Conservation (phyloP, 2,113 vertebrate genomes). For the Mesocricetus auratus region DNA sequence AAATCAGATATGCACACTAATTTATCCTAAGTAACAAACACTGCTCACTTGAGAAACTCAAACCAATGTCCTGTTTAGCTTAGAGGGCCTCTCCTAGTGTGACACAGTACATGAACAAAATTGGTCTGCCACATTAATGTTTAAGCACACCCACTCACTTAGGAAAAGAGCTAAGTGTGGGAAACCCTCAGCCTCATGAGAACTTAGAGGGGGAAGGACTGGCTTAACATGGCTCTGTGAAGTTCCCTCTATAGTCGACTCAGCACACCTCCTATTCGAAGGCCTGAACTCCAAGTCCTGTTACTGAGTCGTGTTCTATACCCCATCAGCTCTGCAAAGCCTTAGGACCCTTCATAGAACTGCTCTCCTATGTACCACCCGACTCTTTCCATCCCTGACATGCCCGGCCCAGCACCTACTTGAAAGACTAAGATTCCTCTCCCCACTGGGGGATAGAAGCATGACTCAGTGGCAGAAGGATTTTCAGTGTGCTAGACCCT, state of each 20-base stretch:
- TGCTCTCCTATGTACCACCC: neutral
- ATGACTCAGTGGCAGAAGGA: neutral
- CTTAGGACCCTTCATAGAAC: neutral
- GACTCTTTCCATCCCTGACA: accelerated
- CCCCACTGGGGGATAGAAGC: neutral
- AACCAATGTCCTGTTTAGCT: neutral
- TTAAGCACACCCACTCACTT: neutral
- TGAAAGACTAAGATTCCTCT: neutral
- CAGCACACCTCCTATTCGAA: neutral
- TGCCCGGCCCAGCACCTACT: neutral
- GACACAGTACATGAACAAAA: neutral
- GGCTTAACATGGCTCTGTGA: neutral
- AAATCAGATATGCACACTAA: neutral
- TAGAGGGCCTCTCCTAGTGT: neutral
- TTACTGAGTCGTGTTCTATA: neutral
- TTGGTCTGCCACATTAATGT: neutral
- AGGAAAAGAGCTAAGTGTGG: neutral
- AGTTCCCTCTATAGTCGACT: neutral
- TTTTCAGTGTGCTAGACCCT: neutral
- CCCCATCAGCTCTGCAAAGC: neutral
- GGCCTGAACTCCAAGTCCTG: neutral
- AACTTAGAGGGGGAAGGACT: neutral
- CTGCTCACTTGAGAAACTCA: neutral
- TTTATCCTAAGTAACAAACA: neutral
- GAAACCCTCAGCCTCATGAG: neutral